Evolutionary conservation across 1,140 invertebrate species (phyloP).

Genomic region (Lasaia peninsularis): DNA sequence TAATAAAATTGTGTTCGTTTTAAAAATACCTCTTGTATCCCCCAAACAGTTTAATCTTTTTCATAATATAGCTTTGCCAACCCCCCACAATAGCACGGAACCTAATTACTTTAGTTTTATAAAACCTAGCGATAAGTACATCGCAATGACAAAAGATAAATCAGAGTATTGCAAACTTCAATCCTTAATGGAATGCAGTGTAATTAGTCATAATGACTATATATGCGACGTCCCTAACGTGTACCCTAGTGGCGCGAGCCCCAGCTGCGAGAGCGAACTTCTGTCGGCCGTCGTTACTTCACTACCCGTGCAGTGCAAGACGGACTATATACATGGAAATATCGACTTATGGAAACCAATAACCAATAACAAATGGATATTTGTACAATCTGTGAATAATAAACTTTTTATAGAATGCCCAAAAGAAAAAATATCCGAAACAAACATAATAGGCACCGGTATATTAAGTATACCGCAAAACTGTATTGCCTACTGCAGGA

Average conservation of each 20-base stretch:
- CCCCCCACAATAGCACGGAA: too few species aligned
- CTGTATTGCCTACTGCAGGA: constrained; percentile 23
- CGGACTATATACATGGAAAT: constrained; percentile 5
- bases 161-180: too few species aligned
- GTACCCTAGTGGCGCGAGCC: constrained; percentile 8
- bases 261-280: neutral
- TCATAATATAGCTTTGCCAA: too few species aligned
- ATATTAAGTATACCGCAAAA: constrained; percentile 16
- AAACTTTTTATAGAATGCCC: constrained; percentile 14
- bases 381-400: constrained; percentile 6
- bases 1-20: too few species aligned
- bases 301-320: constrained; percentile 11
- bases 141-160: too few species aligned
- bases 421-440: constrained; percentile 15
- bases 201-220: neutral
- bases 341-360: constrained; percentile 17
- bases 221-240: too few species aligned
- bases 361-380: constrained; percentile 20
- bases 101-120: too few species aligned
- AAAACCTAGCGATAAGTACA: too few species aligned
- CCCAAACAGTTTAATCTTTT: too few species aligned
- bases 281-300: neutral
- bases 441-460: constrained; percentile 22
- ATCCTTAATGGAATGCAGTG: constrained; percentile 37
- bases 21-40: too few species aligned